These are phyloP conservation scores for Euura saliciscinereae DNA, from an alignment of 1,140 invertebrate species.

Conservation along the genomic window DNA sequence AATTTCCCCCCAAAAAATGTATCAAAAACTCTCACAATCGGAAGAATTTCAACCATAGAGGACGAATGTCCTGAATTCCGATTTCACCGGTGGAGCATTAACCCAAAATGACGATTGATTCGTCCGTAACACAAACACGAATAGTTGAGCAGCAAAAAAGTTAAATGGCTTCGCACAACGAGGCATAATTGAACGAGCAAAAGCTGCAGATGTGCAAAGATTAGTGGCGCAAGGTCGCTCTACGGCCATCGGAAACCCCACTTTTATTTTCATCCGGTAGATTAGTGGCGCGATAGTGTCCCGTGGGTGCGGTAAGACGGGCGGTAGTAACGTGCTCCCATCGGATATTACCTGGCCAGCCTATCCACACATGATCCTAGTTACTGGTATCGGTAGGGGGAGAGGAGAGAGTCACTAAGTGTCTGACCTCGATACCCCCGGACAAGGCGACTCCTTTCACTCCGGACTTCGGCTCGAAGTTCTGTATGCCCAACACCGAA, in stretches of 20 bases:
- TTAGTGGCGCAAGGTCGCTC: conserved; percentile 33
- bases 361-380: too few relatives aligned
- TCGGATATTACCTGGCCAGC: too few relatives aligned
- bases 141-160: too few relatives aligned
- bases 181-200: not conserved
- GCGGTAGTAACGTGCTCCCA: not conserved
- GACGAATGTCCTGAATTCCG: too few relatives aligned
- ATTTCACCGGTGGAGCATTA: too few relatives aligned
- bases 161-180: too few relatives aligned
- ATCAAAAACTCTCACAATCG: too few relatives aligned
- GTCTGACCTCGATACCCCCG: conserved; percentile 53
- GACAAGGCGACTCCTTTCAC: conserved; percentile 52
- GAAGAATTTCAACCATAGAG: too few relatives aligned
- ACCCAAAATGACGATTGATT: too few relatives aligned
- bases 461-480: conserved; percentile 50
- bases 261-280: conserved; percentile 35
- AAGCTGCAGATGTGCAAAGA: conserved; percentile 29
- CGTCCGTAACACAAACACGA: too few relatives aligned
- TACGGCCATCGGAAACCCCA: conserved; percentile 22
- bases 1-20: too few relatives aligned
- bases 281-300: not conserved
- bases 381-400: not conserved
- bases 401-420: conserved; percentile 29
- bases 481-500: conserved; percentile 30
- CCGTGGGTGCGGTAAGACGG: not conserved